A percentile compares a stretch with the other conserved stretches of the same genome.
Evolutionary conservation across 53 echinoderm and acorn worm species (phyloP).

Genomic region (Glandiceps talaboti): DNA sequence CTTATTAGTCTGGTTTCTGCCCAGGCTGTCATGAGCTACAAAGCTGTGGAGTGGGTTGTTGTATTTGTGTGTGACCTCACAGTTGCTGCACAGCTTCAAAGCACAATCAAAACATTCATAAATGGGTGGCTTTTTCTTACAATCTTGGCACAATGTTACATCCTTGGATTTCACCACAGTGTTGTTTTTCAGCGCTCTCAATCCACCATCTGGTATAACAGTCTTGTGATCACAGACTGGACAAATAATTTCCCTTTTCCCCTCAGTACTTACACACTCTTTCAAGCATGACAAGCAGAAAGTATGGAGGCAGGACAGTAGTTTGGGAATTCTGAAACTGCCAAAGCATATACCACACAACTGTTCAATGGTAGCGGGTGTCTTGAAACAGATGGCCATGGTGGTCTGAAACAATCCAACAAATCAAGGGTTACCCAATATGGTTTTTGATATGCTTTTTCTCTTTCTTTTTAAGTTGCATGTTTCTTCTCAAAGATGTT

Average conservation of each 20-base stretch:
- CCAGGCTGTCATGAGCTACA: background rate
- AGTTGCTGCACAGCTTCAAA: background rate
- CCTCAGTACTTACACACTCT: background rate
- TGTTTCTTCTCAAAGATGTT: too few relatives aligned
- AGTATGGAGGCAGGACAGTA: background rate
- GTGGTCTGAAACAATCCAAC: too few relatives aligned
- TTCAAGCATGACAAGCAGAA: background rate
- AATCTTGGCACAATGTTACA: background rate
- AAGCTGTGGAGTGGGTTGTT: background rate
- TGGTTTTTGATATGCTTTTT: too few relatives aligned
- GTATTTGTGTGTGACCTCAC: background rate
- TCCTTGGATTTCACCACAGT: background rate
- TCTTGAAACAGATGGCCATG: background rate
- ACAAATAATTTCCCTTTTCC: background rate
- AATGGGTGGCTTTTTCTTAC: background rate
- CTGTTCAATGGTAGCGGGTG: background rate
- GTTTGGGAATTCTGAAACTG: background rate
- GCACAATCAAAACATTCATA: background rate
- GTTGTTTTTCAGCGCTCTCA: background rate
- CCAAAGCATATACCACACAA: background rate
- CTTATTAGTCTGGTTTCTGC: background rate
- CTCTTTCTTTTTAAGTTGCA: too few relatives aligned
- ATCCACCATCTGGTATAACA: background rate
- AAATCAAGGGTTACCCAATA: too few relatives aligned
- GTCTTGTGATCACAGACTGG: background rate